Base-by-base conservation (phyloP, 2,797 vertebrate genomes). In the Threskiornis aethiopicus region DNA sequence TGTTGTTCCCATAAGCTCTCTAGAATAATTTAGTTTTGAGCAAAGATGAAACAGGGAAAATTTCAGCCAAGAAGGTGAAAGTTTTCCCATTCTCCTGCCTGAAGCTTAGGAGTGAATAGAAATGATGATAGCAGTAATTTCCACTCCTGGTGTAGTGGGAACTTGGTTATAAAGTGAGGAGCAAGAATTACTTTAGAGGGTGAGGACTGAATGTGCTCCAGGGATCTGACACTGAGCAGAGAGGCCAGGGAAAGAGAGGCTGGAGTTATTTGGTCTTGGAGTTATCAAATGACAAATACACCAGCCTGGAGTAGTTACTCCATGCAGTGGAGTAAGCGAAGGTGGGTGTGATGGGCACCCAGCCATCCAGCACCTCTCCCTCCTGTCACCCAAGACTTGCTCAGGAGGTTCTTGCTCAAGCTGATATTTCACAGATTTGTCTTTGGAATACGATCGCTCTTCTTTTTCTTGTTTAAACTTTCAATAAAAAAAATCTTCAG, bases 91-190 rank as follows among this genome's bases (percentile, higher is more conserved):
- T 92, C 52, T 91, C 29, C 75, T 76, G 57, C 89, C 70, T 78
- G 49, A 89, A 93, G 93, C 72, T 85, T 71, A 15, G 33, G 64
- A 88, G 61, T 72, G 64, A 88, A 65, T 29, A 78, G 61, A 78
- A 93, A 71, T 35, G 7, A 80, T 39, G 31, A 84, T 44, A 81
- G 75, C 75, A 59, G 69, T 69, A 59, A n/a, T 52, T 93, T 95
- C 49, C 20, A n/a, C 46, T 91, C 49, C 46, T 3, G 2, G 16
- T 47, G 13, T 82, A 78, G n/a, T n/a, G 37, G 55, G 57, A 95
- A 21, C 75, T 78, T 57, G n/a, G 19, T 77, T 94, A 87, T 75
- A 61, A 95, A 92, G 75, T 58, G 78, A 92, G 17, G 49, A 96
- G 54, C 49, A 72, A 55, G 39, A 90, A 83, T 85, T 61, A 46